Evolutionary conservation across 2,797 vertebrate species (phyloP), one percentile per base, ranked within the genome.

Genomic region (Betta splendens): DNA sequence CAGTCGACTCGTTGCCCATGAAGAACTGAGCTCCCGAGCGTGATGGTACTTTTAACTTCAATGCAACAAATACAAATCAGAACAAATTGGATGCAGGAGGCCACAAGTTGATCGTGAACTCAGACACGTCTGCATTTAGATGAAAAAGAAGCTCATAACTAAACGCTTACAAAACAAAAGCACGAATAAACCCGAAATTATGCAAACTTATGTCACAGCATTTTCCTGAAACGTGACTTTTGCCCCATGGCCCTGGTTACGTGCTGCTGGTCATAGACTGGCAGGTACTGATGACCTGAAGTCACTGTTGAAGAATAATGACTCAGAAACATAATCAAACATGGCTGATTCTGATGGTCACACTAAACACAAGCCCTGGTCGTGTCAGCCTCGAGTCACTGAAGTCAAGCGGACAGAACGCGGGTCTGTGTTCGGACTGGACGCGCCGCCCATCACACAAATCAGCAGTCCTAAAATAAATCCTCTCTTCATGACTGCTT

Each of bases 361-460:
- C 42, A 3, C 65, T 11, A 26, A 77, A 79, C 58, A 69, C n/a
- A 38, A 85, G 72, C 72, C 43, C 49, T 9, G 65, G 66, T 48
- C 26, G 4, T 20, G 74, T 75, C 80, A 57, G 36, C 49, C 52
- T 31, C 4, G 64, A 72, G 56, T 45, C 50, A 53, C 8, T 58
- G 31, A 45, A 68, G 62, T 82, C 59, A 37, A 66, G 65, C 45
- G 65, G 72, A 80, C 44, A 74, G 36, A 78, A 69, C 7, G 1
- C 76, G 75, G 62, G 58, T 65, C 60, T 73, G 61, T 31, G 0
- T 74, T 51, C 32, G n/a, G 15, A 59, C n/a, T n/a, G n/a, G n/a
- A n/a, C n/a, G n/a, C n/a, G n/a, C n/a, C n/a, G n/a, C n/a, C n/a
- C n/a, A n/a, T n/a, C n/a, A n/a, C n/a, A n/a, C n/a, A n/a, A n/a